Evolutionary conservation across 2,113 vertebrate genomes (phyloP).

Genomic region (Hyperopisus bebe): DNA sequence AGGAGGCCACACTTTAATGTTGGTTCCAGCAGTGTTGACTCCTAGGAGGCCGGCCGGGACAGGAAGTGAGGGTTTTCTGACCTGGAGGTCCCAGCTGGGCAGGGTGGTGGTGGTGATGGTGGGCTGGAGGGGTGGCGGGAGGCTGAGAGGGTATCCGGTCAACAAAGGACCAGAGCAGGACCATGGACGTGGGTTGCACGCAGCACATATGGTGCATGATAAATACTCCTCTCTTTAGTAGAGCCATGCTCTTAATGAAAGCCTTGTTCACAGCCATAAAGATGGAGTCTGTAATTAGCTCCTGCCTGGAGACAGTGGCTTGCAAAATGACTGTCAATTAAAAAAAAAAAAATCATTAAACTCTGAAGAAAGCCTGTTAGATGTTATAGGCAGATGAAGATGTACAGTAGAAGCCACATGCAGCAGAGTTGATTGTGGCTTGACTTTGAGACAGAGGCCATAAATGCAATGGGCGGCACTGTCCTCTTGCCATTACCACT

Average conservation of each 20-base stretch:
- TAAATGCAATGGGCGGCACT: not conserved
- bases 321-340: not conserved
- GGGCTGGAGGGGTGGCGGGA: not conserved
- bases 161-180: not conserved
- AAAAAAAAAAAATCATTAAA: not conserved
- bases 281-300: not conserved
- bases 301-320: not conserved
- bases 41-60: not conserved
- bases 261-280: not conserved
- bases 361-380: not conserved
- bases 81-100: not conserved
- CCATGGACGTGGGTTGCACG: not conserved
- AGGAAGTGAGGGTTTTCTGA: conserved; percentile 6
- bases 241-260: not conserved
- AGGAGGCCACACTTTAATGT: not conserved
- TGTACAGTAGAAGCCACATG: not conserved
- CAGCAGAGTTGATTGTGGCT: not conserved
- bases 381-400: not conserved
- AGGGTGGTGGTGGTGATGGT: not conserved
- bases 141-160: not conserved
- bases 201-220: conserved; percentile 2
- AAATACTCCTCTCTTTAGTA: not conserved
- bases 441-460: not conserved
- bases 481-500: not conserved
- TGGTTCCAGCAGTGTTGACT: not conserved